Base-by-base conservation (phyloP, 2,797 vertebrate species). In the Perodicticus potto region DNA sequence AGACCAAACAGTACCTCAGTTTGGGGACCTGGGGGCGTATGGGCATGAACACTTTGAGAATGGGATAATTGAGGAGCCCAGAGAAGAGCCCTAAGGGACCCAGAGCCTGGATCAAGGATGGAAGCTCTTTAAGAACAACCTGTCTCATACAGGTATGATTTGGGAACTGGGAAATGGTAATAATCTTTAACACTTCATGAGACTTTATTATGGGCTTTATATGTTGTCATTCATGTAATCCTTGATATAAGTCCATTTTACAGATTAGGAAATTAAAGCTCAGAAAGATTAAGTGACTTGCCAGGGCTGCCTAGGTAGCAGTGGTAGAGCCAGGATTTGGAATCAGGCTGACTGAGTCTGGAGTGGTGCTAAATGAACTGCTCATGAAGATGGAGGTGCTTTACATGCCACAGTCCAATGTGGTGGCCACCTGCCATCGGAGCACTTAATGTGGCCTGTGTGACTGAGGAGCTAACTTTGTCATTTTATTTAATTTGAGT, bases 181-280 rank as follows among this genome's bases (percentile, higher is more conserved):
- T 40, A 34, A 76, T 53, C 12, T 2, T 70, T 27, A 86, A 78
- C 10, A 86, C 16, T 23, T 25, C 34, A 23, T 27, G 65, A 87
- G 82, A 78, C 13, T 67, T 86, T 92, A 80, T 29, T 77, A 5
- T 73, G 5, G 86, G 43, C 27, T 85, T 61, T 82, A 32, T 37
- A 74, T 80, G 76, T 27, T 43, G 22, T 34, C 70, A 85, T 25
- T 78, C 17, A 63, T 27, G 86, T 82, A 57, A 70, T 77, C 74
- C 25, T 92, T 49, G 19, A 90, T 85, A 93, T 8, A 93, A 85
- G 11, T 22, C 49, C 32, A 61, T 86, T 91, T 88, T 76, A 72
- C 9, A 87, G 84, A 90, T 73, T 55, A 76, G 67, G 23, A 85
- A 72, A 17, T 91, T 32, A 89, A 91, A 89, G 57, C 34, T 81